phyloP scores from a whole-genome alignment of 2,888 invertebrate genomes.

The Andrena flavipes region DNA sequence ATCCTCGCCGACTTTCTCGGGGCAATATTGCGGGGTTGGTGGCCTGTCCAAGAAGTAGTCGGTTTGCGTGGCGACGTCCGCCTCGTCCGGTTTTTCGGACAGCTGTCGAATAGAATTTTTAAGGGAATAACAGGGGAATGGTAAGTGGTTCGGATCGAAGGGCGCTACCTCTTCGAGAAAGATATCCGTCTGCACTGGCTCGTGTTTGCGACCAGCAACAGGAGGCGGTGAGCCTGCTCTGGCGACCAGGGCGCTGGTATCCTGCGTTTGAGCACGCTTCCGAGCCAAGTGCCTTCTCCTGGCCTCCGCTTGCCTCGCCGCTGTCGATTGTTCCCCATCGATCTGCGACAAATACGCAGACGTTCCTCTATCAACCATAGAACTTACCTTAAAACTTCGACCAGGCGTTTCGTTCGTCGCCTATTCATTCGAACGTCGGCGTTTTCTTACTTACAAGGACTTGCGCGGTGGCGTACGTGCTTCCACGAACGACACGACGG shows the following conservation, averaged over 20 bases:
- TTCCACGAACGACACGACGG: slow-evolving; percentile 93
- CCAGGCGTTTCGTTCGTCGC: no score
- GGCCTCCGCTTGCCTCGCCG: slow-evolving; percentile 87
- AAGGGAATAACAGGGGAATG: neutral
- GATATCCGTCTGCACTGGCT: slow-evolving; percentile 95
- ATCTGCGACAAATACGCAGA: slow-evolving; percentile 66
- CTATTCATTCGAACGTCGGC: neutral
- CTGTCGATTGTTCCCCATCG: slow-evolving; percentile 86
- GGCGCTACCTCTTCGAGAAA: slow-evolving; percentile 92
- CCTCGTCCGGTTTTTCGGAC: slow-evolving; percentile 90
- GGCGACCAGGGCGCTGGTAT: slow-evolving; percentile 84
- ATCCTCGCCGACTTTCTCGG: slow-evolving; percentile 93
- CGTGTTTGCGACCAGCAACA: slow-evolving; percentile 93
- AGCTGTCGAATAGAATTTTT: slow-evolving; percentile 83
- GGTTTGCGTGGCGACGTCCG: slow-evolving; percentile 93
- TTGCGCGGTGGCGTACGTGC: slow-evolving; percentile 88
- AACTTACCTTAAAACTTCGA: neutral
- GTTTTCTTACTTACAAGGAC: slow-evolving; percentile 78
- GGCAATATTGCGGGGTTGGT: slow-evolving; percentile 91
- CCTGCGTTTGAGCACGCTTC: slow-evolving; percentile 89
- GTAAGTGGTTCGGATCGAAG: no score
- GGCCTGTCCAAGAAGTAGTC: slow-evolving; percentile 94
- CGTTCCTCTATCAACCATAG: neutral
- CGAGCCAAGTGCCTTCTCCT: slow-evolving; percentile 91
- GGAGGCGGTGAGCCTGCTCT: slow-evolving; percentile 91